Evolutionary conservation across 2,888 invertebrate species (phyloP).

Genomic region (Trichacis sp.): DNA sequence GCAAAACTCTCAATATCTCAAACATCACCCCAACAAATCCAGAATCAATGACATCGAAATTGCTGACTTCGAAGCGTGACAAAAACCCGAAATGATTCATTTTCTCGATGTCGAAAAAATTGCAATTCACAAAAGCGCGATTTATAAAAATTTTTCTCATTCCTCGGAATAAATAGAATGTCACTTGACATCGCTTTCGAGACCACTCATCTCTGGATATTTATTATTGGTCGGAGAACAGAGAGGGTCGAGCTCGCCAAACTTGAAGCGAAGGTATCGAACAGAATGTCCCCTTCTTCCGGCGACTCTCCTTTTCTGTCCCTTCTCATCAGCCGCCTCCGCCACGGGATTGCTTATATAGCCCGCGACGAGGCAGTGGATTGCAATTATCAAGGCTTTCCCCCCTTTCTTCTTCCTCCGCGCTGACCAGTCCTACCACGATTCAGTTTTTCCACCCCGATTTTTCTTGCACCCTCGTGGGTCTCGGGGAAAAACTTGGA

Average conservation of each 20-base stretch:
- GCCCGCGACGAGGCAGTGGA: conserved; percentile 59
- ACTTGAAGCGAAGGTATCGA: conserved; percentile 48
- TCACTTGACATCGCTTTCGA: conserved; percentile 39
- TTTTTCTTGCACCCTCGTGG: conserved; percentile 47
- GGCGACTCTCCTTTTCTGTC: conserved; percentile 40
- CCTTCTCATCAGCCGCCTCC: conserved; percentile 53
- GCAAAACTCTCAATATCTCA: too few relatives aligned
- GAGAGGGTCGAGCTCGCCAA: conserved; percentile 18
- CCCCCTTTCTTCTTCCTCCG: conserved; percentile 40
- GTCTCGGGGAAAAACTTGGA: conserved; percentile 58
- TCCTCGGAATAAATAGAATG: conserved; percentile 29
- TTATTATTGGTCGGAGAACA: conserved; percentile 40
- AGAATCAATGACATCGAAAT: too few relatives aligned
- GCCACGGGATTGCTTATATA: conserved; percentile 52
- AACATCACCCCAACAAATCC: too few relatives aligned
- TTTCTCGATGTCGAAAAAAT: too few relatives aligned
- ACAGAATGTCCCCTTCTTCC: conserved; percentile 44
- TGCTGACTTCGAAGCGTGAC: too few relatives aligned
- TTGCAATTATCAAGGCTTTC: conserved; percentile 67
- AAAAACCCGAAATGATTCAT: too few relatives aligned
- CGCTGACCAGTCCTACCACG: conserved; percentile 30
- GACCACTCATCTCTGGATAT: conserved; percentile 38
- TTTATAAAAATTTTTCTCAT: conserved; percentile 27
- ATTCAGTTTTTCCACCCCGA: conserved; percentile 39
- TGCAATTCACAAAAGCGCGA: conserved; percentile 5